Evolutionary conservation across 2,797 vertebrate genomes (phyloP).

Genomic region (Pitangus sulphuratus): DNA sequence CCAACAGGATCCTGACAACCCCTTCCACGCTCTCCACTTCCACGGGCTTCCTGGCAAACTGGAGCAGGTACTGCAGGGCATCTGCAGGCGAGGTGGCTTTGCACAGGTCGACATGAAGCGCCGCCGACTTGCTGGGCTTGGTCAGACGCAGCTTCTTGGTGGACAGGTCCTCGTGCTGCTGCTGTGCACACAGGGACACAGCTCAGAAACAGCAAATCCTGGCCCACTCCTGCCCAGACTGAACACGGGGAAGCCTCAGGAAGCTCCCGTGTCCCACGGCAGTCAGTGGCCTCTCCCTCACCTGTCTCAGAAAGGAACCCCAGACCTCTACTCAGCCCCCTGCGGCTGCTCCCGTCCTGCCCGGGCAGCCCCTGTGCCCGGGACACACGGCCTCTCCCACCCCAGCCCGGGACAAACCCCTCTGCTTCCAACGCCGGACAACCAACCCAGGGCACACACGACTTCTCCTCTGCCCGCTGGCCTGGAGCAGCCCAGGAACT

Average conservation of each 20-base stretch:
- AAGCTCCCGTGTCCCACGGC: fast-evolving
- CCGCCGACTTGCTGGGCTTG: constrained; percentile 96
- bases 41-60: constrained; percentile 92
- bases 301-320: fast-evolving
- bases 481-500: background rate
- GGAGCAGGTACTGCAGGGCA: constrained; percentile 92
- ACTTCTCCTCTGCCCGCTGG: background rate
- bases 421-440: background rate
- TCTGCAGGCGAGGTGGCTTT: constrained; percentile 92
- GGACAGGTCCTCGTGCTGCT: constrained; percentile 87
- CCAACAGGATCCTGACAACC: constrained; percentile 91
- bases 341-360: background rate
- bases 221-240: fast-evolving
- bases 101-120: constrained; percentile 94
- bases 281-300: background rate
- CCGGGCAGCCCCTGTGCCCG: fast-evolving
- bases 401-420: background rate
- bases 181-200: constrained; percentile 61
- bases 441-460: fast-evolving
- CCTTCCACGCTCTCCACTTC: constrained; percentile 96
- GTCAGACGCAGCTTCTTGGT: constrained; percentile 93
- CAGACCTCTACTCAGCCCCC: fast-evolving
- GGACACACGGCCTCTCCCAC: fast-evolving
- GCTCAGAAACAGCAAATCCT: background rate
- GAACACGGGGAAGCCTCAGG: background rate